Conservation (phyloP, 2,113 vertebrate genomes). For the Dasyornis broadbenti region DNA sequence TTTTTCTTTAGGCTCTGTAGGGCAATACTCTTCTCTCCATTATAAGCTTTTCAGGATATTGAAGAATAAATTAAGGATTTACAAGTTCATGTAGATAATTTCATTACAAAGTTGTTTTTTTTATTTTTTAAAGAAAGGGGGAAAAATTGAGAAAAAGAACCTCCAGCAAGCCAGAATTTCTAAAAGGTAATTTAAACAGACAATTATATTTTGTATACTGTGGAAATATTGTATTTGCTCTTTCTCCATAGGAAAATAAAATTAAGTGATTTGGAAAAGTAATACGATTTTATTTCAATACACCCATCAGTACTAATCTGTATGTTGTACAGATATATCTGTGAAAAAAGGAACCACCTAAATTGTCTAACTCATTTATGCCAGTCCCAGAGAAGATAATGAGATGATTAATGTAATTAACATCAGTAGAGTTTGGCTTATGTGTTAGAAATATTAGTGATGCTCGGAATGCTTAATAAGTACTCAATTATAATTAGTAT, state of each 20-base stretch:
- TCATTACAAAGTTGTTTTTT: neutral
- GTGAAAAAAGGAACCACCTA: neutral
- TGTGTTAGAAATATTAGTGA: neutral
- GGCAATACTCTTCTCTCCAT: neutral
- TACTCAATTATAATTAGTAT: neutral
- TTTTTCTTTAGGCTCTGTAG: neutral
- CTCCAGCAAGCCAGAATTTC: neutral
- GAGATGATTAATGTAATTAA: constrained; percentile 5
- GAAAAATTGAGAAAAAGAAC: neutral
- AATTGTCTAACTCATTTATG: neutral
- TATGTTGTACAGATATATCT: neutral
- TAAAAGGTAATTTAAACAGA: neutral
- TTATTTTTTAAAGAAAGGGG: rapidly evolving
- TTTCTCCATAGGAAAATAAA: neutral
- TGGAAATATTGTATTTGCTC: neutral
- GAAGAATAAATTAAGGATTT: neutral
- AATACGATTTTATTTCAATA: neutral
- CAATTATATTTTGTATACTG: neutral
- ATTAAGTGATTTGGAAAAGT: neutral
- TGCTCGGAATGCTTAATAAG: neutral
- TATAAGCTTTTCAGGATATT: neutral
- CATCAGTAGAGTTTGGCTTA: neutral
- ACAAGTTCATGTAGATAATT: neutral
- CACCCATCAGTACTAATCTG: neutral
- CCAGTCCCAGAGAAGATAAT: neutral